Base-by-base conservation (phyloP, 2,888 invertebrate genomes). In the Gerosis bhagava region DNA sequence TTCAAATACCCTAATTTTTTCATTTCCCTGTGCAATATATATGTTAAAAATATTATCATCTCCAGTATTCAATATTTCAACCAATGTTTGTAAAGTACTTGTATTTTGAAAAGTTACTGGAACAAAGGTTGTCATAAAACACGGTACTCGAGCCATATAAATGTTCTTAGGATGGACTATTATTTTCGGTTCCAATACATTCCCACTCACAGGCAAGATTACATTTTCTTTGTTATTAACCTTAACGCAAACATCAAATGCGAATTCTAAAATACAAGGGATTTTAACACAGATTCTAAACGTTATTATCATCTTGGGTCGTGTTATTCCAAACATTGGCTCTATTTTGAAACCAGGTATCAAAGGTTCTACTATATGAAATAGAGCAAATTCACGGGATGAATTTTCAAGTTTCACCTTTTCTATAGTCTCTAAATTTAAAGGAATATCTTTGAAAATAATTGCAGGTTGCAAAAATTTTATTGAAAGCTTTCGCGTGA, bases 331-430 rank as follows among this genome's bases (percentile, higher is more conserved):
- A 49, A 51, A 63, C 63, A 74, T 71, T 1, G 93, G 93, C 56
- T 84, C 73, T 37, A 93, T 75, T 46, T 50, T 71, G 54, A 91
- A 76, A 36, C 89, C 83, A 36, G 83, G 83, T 37, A 83, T 70
- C 8, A 80, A 60, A 1, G 89, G 89, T 34, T 91, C 73, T 21
- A 89, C 70, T 62, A 92, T 89, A 36, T 80, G 65, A 70, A 90
- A 91, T 3, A 73, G 59, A 1, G 89, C 88, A 31, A 83, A 73
- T 62, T 90, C 89, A 50, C 90, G 83, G 1, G 92, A 83, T 11
- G 86, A 81, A 65, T 92, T 92, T 58, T 79, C 83, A 22, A 92
- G 60, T 59, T 82, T 82, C 0, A 91, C 78, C 59, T 74, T 89
- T 56, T 87, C 83, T 17, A 64, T 50, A 1, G 70, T 67, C 63